Base-by-base conservation (phyloP, 1,140 invertebrate species). In the Seison nebaliae region DNA sequence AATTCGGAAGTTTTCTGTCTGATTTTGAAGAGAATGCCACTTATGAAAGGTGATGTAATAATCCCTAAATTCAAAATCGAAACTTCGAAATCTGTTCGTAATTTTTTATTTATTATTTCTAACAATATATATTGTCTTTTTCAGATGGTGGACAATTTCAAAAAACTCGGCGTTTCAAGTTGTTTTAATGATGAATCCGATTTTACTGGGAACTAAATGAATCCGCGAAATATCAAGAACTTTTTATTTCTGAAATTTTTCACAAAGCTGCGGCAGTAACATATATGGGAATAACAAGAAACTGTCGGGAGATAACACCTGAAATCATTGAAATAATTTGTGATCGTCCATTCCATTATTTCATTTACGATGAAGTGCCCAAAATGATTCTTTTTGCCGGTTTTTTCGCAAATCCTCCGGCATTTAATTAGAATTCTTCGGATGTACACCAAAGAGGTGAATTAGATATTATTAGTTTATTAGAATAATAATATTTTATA, bases 1-100 rank as follows among this genome's bases (percentile, higher is more conserved):
- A n/a, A n/a, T n/a, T n/a, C n/a, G n/a, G n/a, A n/a, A n/a, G n/a
- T n/a, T n/a, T n/a, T n/a, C n/a, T n/a, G n/a, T n/a, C n/a, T n/a
- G n/a, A n/a, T n/a, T n/a, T n/a, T n/a, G n/a, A n/a, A 35, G n/a
- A 17, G 32, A 16, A n/a, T 47, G 16, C 7, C n/a, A 1, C 8
- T 21, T 3, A 3, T 16, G 4, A 34, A 45, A n/a, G 46, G 53
- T 4, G 44, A 45, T 5, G 38, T 55, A n/a, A n/a, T n/a, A 16
- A 51, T 74, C 8, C 74, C 74, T 1, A 66, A 65, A 45, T 70
- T 76, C 65, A 66, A 67, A 44, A 47, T 76, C 0, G 65, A 67
- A 38, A 17, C 18, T 42, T 19, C 14, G 17, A 32, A 29, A 5
- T 12, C 20, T 8, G 12, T 42, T 42, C 16, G 7, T 14, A 20